phyloP scores from a whole-genome alignment of 30 jellyfish, hydroid and myxozoan genomes.

The Turritopsis dohrnii region DNA sequence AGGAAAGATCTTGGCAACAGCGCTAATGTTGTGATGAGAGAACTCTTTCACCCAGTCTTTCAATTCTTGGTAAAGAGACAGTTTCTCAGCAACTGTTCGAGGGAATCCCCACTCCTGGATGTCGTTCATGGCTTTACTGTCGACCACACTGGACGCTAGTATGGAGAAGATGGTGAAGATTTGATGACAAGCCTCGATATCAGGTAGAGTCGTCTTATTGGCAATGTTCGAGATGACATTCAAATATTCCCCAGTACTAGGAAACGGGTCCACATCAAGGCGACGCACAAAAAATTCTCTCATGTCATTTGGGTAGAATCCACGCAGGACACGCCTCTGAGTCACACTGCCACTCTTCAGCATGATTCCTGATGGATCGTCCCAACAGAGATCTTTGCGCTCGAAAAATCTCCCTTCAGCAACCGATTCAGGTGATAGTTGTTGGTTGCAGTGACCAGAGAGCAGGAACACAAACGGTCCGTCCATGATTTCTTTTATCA shows the following conservation, averaged over 20 bases:
- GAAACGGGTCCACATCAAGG: conserved; percentile 44
- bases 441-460: neutral
- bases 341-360: conserved; percentile 16
- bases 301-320: conserved; percentile 52
- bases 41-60: neutral
- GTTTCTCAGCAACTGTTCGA: neutral
- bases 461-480: conserved; percentile 45
- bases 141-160: conserved; percentile 36
- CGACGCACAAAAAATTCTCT: conserved; percentile 36
- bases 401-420: conserved; percentile 44
- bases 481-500: neutral
- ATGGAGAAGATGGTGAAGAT: conserved; percentile 41
- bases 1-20: conserved; percentile 49
- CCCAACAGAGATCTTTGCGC: conserved; percentile 53
- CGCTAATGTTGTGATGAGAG: neutral
- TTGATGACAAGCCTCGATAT: conserved; percentile 30
- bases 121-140: neutral
- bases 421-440: conserved; percentile 8
- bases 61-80: conserved; percentile 7
- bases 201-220: conserved; percentile 57
- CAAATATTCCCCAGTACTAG: conserved; percentile 57
- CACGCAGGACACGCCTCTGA: conserved; percentile 36
- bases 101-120: conserved; percentile 34
- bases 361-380: conserved; percentile 56
- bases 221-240: conserved; percentile 48